A percentile compares a stretch with the other conserved stretches of the same genome.
Conservation (phyloP, 2,888 invertebrate genomes). For the Linyphia triangularis region DNA sequence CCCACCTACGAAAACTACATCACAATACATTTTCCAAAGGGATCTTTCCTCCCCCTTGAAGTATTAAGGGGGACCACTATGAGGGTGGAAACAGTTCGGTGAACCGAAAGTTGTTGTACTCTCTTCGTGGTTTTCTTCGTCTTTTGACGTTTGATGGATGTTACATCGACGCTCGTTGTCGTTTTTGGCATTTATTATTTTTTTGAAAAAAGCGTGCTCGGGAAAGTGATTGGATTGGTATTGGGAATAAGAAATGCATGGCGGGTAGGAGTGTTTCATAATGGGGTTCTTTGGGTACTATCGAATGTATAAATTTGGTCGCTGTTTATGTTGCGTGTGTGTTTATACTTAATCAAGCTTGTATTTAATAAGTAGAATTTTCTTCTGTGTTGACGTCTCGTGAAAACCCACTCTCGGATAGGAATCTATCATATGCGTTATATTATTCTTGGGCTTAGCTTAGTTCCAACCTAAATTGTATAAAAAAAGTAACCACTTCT, state of each 20-base stretch:
- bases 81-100: conserved; percentile 5
- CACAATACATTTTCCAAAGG: conserved; percentile 47
- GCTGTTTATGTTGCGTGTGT: not conserved
- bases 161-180: conserved; percentile 42
- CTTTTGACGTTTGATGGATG: conserved; percentile 53
- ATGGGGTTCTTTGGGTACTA: not conserved
- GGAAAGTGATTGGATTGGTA: not conserved
- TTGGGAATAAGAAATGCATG: not conserved
- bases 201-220: not conserved
- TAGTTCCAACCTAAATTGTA: too few species aligned
- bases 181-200: conserved; percentile 69
- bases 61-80: not conserved
- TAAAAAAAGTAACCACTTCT: too few species aligned
- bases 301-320: not conserved
- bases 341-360: not conserved
- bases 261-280: not conserved
- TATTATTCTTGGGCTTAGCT: too few species aligned
- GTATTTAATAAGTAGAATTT: too few species aligned
- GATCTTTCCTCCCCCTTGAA: not conserved
- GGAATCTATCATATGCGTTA: too few species aligned
- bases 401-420: too few species aligned
- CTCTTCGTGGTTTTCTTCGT: not conserved
- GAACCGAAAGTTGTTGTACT: conserved; percentile 19
- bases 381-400: too few species aligned
- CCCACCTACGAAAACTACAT: conserved; percentile 34